phyloP scores from a whole-genome alignment of 2,113 vertebrate species.

The Rhagologus leucostigma region DNA sequence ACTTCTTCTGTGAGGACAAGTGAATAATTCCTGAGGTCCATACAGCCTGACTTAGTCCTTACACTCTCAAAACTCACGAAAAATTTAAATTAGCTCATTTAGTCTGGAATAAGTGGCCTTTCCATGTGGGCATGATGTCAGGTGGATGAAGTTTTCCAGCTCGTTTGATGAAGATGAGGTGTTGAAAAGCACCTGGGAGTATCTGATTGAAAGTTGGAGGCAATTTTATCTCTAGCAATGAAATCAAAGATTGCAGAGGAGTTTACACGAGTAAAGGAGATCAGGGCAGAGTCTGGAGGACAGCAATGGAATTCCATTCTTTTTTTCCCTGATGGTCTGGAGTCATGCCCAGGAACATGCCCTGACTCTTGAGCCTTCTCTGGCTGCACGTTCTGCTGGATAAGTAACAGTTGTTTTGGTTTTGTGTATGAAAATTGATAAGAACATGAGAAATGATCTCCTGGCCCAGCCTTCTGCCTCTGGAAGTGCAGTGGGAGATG shows the following conservation, averaged over 20 bases:
- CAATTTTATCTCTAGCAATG: background rate
- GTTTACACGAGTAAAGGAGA: background rate
- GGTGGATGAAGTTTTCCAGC: background rate
- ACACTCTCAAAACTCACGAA: background rate
- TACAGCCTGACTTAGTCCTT: background rate
- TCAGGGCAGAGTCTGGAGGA: background rate
- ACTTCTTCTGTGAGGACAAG: background rate
- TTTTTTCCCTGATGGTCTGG: background rate
- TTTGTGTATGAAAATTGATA: background rate
- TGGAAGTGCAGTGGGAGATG: background rate
- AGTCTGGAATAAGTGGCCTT: background rate
- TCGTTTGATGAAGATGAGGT: background rate
- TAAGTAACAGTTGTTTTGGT: background rate
- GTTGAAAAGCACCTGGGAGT: background rate
- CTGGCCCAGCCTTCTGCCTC: background rate
- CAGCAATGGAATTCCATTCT: background rate
- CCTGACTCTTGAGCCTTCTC: background rate
- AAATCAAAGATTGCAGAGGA: background rate
- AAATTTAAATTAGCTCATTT: background rate
- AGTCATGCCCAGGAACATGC: background rate
- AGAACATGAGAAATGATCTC: background rate
- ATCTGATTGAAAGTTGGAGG: background rate
- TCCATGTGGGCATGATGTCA: rapidly evolving
- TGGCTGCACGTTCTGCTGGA: background rate
- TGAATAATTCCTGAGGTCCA: background rate